A percentile compares a stretch with the other conserved stretches of the same genome.
Evolutionary conservation across 2,888 invertebrate genomes (phyloP).

Genomic region (Alloplasta piceator): DNA sequence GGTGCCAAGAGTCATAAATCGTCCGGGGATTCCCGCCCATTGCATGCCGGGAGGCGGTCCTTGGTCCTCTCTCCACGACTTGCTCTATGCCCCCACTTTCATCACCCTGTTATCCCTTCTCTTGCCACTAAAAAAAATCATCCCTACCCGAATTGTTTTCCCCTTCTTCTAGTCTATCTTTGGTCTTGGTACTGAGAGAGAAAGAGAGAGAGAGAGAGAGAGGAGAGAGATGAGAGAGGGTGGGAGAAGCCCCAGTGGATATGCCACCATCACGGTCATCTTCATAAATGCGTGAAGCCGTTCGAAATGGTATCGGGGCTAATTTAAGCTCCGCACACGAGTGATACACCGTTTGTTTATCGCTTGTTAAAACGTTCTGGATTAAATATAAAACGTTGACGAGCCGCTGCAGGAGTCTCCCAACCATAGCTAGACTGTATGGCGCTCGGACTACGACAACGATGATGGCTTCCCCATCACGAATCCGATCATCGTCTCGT

Average conservation of each 20-base stretch:
- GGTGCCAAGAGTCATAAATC: constrained; percentile 79
- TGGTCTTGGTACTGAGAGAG: constrained; percentile 5
- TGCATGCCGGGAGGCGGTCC: constrained; percentile 85
- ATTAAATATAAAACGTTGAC: constrained; percentile 83
- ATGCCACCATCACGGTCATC: constrained; percentile 76
- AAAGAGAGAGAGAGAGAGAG: not conserved
- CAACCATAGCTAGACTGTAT: constrained; percentile 80
- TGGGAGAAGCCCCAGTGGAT: constrained; percentile 63
- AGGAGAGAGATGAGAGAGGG: not conserved
- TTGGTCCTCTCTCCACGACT: constrained; percentile 81
- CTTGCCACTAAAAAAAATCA: constrained; percentile 57
- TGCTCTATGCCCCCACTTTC: constrained; percentile 75
- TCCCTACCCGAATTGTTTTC: constrained; percentile 63
- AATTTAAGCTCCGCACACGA: constrained; percentile 81
- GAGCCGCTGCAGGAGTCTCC: constrained; percentile 67
- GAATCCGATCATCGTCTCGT: constrained; percentile 21
- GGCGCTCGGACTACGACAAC: constrained; percentile 76
- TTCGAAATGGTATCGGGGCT: constrained; percentile 82
- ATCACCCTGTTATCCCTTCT: constrained; percentile 34
- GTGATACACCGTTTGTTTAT: constrained; percentile 83
- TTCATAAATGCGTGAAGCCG: constrained; percentile 81
- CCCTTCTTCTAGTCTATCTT: constrained; percentile 6
- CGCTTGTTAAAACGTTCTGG: constrained; percentile 82
- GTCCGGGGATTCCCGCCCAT: constrained; percentile 85
- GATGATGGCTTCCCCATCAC: constrained; percentile 45